Percentiles rank a stretch among this genome's conserved stretches.
Evolutionary conservation across 2,888 invertebrate genomes (phyloP).

Genomic region (Aricia artaxerxes): DNA sequence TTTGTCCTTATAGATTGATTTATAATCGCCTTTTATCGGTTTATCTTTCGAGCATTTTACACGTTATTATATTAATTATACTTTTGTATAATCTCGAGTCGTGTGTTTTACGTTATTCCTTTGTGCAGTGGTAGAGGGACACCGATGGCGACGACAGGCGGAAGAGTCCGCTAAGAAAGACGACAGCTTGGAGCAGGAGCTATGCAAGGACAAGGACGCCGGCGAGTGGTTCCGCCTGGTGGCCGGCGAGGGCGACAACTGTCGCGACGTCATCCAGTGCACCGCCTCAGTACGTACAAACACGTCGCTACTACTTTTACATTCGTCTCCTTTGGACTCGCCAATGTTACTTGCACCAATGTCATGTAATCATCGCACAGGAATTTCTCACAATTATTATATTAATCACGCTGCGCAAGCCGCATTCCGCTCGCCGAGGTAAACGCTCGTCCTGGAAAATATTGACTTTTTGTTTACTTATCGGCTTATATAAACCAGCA

Average conservation of each 20-base stretch:
- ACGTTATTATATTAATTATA: not conserved
- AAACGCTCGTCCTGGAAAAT: slow-evolving; percentile 17
- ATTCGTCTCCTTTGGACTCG: slow-evolving; percentile 43
- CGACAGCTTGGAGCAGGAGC: slow-evolving; percentile 92
- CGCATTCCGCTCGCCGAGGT: slow-evolving; percentile 12
- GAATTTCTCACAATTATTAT: slow-evolving; percentile 14
- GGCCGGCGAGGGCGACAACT: slow-evolving; percentile 94
- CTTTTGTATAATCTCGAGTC: not conserved
- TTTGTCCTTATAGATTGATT: not conserved
- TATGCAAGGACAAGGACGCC: slow-evolving; percentile 96
- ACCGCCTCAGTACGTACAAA: slow-evolving; percentile 89
- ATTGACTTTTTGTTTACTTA: not conserved
- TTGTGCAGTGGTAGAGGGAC: slow-evolving; percentile 57
- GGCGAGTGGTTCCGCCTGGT: slow-evolving; percentile 97
- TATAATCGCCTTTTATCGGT: not conserved
- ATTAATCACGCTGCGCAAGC: slow-evolving; percentile 21
- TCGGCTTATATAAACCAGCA: not conserved
- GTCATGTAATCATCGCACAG: slow-evolving; percentile 32
- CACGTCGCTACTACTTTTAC: slow-evolving; percentile 47
- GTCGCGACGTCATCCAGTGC: slow-evolving; percentile 97
- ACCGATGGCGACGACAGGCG: slow-evolving; percentile 85
- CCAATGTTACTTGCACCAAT: slow-evolving; percentile 32
- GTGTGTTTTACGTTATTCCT: not conserved
- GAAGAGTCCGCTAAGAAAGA: slow-evolving; percentile 87
- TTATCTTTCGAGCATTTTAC: not conserved